A percentile compares a stretch with the other conserved stretches of the same genome.
Evolutionary conservation across 2,797 vertebrate genomes (phyloP).

Genomic region (Dendrocincla tyrannina): DNA sequence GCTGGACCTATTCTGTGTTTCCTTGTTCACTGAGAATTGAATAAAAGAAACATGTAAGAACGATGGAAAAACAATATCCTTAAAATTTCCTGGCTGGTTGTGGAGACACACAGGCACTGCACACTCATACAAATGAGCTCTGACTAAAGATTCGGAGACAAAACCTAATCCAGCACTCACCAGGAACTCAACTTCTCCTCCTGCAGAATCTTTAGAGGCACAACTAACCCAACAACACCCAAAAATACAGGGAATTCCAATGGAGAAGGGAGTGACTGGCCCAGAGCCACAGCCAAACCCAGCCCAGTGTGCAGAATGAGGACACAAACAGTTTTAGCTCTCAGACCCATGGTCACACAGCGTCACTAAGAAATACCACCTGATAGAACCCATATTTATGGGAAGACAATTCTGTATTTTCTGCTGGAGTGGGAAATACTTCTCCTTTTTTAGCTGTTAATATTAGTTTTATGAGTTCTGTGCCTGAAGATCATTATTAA

Average conservation of each 20-base stretch:
- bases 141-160: neutral
- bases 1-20: neutral
- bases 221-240: neutral
- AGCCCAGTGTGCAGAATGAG: neutral
- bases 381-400: constrained; percentile 19
- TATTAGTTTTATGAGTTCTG: constrained; percentile 54
- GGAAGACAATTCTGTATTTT: constrained; percentile 30
- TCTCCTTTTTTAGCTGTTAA: constrained; percentile 50
- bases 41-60: neutral
- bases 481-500: constrained; percentile 66
- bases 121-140: neutral
- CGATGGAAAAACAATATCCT: neutral
- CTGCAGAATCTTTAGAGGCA: neutral
- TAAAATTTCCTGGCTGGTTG: neutral
- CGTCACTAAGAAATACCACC: neutral
- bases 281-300: neutral
- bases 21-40: neutral
- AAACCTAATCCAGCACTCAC: neutral
- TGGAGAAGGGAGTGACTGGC: neutral
- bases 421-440: constrained; percentile 44
- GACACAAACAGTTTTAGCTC: neutral
- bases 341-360: neutral
- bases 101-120: neutral
- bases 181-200: neutral
- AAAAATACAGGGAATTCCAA: neutral